Evolutionary conservation across 2,797 vertebrate genomes (phyloP).

Genomic region (Phalanger gymnotis): DNA sequence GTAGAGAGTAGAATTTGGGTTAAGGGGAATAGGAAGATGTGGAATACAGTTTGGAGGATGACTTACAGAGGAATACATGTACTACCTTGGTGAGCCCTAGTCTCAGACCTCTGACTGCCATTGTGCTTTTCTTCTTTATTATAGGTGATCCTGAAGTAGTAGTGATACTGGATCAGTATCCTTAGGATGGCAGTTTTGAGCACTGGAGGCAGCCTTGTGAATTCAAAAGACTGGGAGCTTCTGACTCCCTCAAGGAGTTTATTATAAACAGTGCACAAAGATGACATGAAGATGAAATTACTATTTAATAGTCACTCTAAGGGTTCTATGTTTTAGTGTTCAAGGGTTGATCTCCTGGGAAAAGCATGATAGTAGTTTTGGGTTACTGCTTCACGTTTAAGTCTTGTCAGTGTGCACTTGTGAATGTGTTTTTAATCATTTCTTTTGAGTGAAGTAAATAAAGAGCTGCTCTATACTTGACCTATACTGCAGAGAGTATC

Average conservation of each 20-base stretch:
- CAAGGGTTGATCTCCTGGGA: background rate
- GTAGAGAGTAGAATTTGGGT: too few relatives aligned
- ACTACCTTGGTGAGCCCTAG: too few relatives aligned
- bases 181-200: too few relatives aligned
- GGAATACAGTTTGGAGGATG: too few relatives aligned
- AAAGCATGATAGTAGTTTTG: background rate
- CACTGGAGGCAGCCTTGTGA: background rate
- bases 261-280: background rate
- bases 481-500: background rate
- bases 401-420: background rate
- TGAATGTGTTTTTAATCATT: background rate
- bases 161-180: too few relatives aligned
- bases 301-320: background rate
- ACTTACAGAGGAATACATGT: too few relatives aligned
- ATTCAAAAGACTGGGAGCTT: background rate
- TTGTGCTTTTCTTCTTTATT: too few relatives aligned
- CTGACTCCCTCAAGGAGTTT: background rate
- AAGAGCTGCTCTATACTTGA: background rate
- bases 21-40: too few relatives aligned
- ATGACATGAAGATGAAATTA: background rate
- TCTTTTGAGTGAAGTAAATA: background rate
- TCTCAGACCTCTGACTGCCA: too few relatives aligned
- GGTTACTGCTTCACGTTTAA: background rate
- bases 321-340: background rate
- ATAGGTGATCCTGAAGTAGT: too few relatives aligned